A percentile compares a stretch with the other conserved stretches of the same genome.
Evolutionary conservation across 2,113 vertebrate species (phyloP).

Genomic region (Kryptolebias marmoratus): DNA sequence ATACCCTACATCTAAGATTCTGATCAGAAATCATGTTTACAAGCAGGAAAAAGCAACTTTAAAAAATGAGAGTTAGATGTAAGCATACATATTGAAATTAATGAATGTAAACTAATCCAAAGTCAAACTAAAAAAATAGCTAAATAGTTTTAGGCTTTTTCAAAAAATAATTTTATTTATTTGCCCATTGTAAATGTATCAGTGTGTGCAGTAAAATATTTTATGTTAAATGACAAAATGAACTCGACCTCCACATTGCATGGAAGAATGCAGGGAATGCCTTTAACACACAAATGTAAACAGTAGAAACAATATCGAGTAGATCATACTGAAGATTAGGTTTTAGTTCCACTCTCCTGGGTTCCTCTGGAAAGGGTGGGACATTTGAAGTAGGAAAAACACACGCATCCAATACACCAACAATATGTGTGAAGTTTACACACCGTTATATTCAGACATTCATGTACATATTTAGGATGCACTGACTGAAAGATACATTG

Average conservation of each 20-base stretch:
- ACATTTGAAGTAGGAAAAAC: not conserved
- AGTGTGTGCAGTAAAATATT: not conserved
- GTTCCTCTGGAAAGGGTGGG: slow-evolving; percentile 52
- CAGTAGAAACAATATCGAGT: slow-evolving; percentile 50
- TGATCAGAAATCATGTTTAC: no score
- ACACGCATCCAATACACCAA: slow-evolving; percentile 9
- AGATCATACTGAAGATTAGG: slow-evolving; percentile 33
- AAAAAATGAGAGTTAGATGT: no score
- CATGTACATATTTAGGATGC: not conserved
- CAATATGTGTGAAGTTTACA: slow-evolving; percentile 16
- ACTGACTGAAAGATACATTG: slow-evolving; percentile 1
- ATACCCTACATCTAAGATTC: no score
- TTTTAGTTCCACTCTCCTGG: slow-evolving; percentile 40
- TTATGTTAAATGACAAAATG: slow-evolving; percentile 15
- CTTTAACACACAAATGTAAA: slow-evolving; percentile 40
- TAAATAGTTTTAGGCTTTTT: no score
- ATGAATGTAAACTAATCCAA: no score
- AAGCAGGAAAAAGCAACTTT: no score
- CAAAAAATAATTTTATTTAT: no score
- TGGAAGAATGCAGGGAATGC: slow-evolving; percentile 61
- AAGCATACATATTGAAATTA: no score
- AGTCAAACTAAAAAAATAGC: no score
- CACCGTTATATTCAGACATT: slow-evolving; percentile 6
- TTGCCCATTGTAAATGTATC: no score
- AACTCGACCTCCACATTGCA: slow-evolving; percentile 19